These are phyloP conservation scores for Heteronetta atricapilla DNA, from an alignment of 2,113 vertebrate genomes.

Conservation along the genomic window DNA sequence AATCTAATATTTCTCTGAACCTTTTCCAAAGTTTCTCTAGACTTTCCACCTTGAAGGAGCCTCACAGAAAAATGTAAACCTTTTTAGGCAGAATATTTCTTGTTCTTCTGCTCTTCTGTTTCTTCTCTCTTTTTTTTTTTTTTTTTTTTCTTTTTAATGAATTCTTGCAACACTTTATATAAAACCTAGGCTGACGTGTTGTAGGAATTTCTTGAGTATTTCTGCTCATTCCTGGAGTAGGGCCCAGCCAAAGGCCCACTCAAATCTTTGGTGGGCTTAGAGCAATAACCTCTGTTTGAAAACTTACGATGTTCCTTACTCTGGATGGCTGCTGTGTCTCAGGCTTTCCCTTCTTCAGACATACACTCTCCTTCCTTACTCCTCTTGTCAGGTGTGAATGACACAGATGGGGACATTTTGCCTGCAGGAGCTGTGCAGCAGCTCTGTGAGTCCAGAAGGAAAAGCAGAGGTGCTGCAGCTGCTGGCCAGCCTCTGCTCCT, in stretches of 20 bases:
- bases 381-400: background rate
- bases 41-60: conserved; percentile 31
- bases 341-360: background rate
- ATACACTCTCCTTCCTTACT: background rate
- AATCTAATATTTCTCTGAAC: conserved; percentile 7
- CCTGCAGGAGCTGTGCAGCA: background rate
- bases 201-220: background rate
- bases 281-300: background rate
- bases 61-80: conserved; percentile 29
- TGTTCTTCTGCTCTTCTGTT: background rate
- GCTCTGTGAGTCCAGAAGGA: background rate
- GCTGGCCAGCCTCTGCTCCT: background rate
- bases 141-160: background rate
- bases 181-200: background rate
- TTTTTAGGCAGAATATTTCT: conserved; percentile 11
- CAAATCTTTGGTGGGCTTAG: background rate
- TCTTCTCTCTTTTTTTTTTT: background rate
- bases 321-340: background rate
- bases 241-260: background rate
- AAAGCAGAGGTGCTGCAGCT: background rate
- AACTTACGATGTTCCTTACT: background rate
- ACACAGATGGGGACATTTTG: background rate
- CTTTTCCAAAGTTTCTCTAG: conserved; percentile 9
- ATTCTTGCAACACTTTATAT: background rate
- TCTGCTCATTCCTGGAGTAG: background rate